These are phyloP conservation scores for Apogon talboti DNA, from an alignment of 2,797 vertebrate species.

Conservation along the genomic window DNA sequence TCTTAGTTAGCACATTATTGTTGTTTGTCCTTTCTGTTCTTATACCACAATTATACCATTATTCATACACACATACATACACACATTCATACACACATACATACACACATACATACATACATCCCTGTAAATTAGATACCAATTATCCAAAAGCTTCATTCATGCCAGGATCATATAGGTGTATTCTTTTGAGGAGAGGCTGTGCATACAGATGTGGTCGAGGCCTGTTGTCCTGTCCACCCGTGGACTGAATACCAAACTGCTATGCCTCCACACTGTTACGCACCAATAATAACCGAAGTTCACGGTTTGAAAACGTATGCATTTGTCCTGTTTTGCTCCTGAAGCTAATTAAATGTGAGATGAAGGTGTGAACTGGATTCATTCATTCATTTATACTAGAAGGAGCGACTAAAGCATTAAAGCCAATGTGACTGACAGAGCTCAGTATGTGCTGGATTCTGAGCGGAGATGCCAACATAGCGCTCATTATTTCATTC, in stretches of 20 bases:
- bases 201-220: neutral
- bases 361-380: constrained; percentile 3
- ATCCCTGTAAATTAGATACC: no score
- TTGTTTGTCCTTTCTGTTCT: no score
- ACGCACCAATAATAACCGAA: constrained; percentile 27
- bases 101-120: no score
- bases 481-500: constrained; percentile 1
- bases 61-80: no score
- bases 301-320: constrained; percentile 10
- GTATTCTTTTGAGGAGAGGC: neutral
- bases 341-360: neutral
- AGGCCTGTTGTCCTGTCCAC: constrained; percentile 34
- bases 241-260: constrained; percentile 70
- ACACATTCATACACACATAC: no score
- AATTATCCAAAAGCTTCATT: constrained; percentile 9
- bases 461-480: constrained; percentile 25
- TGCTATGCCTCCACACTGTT: constrained; percentile 29
- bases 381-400: neutral
- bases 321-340: neutral
- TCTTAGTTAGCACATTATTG: no score
- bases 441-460: neutral
- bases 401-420: neutral
- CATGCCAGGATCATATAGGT: neutral
- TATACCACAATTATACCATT: no score
- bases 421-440: constrained; percentile 34